Base-by-base conservation (phyloP, 2,888 invertebrate species). In the Andrena trimmerana region DNA sequence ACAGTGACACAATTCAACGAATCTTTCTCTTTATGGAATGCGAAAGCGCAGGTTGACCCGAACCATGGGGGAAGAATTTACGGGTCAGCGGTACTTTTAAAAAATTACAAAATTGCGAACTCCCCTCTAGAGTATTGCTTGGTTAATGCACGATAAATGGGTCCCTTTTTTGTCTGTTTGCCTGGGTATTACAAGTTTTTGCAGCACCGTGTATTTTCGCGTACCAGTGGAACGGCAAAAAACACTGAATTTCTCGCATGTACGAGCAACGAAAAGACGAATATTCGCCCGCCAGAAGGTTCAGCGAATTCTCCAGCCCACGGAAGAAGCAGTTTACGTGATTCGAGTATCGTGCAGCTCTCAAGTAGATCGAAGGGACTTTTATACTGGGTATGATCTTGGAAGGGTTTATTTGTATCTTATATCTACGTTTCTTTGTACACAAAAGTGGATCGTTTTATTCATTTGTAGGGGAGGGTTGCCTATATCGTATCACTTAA, bases 281-380 rank as follows among this genome's bases (percentile, higher is more conserved):
- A 81, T 80, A 81, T 81, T 81, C 81, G 72, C 27, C 16, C n/a
- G 10, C 5, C 6, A 27, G 50, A 24, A 13, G 63, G 57, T 79
- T 79, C 50, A 65, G 27, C 59, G 36, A 33, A 59, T 65, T 59
- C 65, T 52, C 24, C 7, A 57, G 13, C 24, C 10, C 69, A n/a
- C 16, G 52, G 20, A 67, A 62, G 31, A 60, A 66, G 4, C 20
- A 50, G 16, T 54, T 73, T 54, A 31, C 24, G 31, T n/a, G 73
- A 8, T 16, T 69, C 52, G 42, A 36, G 16, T 31, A 24, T 59
- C 4, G 7, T 27, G 16, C 29, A 29, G 42, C 24, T 33, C 13
- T 20, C 24, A 10, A 27, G 27, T 5, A 27, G 31, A 13, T 31
- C 42, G 27, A 60, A 20, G 10, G 27, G 29, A 31, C 24, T 31